Conservation (phyloP, 2,888 invertebrate genomes). For the Lasioglossum calceatum region DNA sequence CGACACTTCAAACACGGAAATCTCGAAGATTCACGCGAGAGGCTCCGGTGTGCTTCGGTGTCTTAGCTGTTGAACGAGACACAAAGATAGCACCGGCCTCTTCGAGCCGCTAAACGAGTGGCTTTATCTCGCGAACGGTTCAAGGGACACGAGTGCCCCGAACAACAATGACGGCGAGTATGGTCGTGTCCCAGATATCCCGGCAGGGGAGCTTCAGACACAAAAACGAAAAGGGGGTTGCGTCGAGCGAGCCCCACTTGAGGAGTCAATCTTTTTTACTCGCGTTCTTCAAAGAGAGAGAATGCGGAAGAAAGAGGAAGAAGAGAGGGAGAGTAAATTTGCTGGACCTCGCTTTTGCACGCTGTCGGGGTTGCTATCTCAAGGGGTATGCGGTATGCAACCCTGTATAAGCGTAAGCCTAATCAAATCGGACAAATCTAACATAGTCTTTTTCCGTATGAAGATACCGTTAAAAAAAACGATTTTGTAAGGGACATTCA, state of each 20-base stretch:
- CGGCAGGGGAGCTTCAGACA: neutral
- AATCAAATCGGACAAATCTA: no score
- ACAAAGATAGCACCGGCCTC: neutral
- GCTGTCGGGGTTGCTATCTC: neutral
- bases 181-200: slow-evolving; percentile 9
- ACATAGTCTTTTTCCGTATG: no score
- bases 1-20: neutral
- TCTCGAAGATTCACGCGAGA: slow-evolving; percentile 1
- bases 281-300: neutral
- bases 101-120: slow-evolving; percentile 18
- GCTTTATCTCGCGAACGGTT: slow-evolving; percentile 12
- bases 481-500: no score
- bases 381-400: neutral
- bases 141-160: slow-evolving; percentile 11
- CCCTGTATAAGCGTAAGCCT: no score
- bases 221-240: neutral
- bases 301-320: neutral
- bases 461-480: no score
- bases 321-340: neutral
- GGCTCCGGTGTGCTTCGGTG: slow-evolving; percentile 3
- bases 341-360: neutral
- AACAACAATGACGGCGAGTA: slow-evolving; percentile 3
- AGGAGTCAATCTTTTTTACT: neutral
- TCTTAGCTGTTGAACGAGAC: neutral
- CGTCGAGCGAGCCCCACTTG: neutral